Base-by-base conservation (phyloP, 2,797 vertebrate species). In the Danio albolineatus region DNA sequence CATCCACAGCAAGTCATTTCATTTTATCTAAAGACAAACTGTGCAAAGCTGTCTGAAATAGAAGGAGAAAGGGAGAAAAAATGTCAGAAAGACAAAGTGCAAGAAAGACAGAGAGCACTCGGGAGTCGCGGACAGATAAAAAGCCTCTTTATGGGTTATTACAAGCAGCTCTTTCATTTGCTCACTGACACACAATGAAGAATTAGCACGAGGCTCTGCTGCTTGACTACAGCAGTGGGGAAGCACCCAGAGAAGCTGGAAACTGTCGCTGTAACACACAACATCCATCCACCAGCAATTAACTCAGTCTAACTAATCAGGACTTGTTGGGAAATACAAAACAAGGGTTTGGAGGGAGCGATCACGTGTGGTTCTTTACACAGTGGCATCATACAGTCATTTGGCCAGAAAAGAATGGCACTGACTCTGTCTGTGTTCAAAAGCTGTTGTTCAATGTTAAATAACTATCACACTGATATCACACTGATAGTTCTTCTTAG, bases 131-230 rank as follows among this genome's bases (percentile, higher is more conserved):
- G 48, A 79, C 56, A 14, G 48, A 80, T 80, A 70, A 80, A 83
- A 83, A 78, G 82, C 44, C 49, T 82, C 57, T 82, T 86, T 85
- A 79, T 76, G 78, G 75, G 54, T 80, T 79, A 84, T 84, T 79
- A 83, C 81, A 87, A 86, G 84, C 75, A 81, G 71, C 61, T 83
- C 80, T 84, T 85, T 87, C 80, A 64, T 53, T 62, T 78, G 64
- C 46, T 71, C 48, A 53, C 56, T 87, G 85, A 85, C 85, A 85
- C 77, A 80, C 82, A 76, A 80, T 87, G 85, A 87, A 81, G 82
- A 85, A 87, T 87, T 84, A 87, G 82, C 69, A 76, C 73, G 83
- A 85, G 70, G 77, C 80, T 76, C 70, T 53, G 72, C 76, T 48
- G 78, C 80, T 76, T 79, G 66, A 60, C 73, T 77, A 83, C 82